A percentile compares a stretch with the other conserved stretches of the same genome.
Evolutionary conservation across 2,888 invertebrate species (phyloP).

Genomic region (Conus canariensis): DNA sequence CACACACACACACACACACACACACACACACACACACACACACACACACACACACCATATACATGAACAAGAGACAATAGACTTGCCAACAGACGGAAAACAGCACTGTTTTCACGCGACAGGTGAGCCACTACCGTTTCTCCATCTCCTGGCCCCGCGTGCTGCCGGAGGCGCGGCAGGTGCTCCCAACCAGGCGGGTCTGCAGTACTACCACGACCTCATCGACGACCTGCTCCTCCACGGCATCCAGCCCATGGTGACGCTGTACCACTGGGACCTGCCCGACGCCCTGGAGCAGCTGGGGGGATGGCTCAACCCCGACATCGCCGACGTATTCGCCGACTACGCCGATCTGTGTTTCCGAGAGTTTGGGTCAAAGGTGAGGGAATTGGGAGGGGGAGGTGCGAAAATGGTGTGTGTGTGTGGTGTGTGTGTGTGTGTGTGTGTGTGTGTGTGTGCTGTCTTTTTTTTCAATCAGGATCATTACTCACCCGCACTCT

Average conservation of each 20-base stretch:
- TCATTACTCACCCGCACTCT: too few relatives aligned
- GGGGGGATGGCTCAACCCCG: conserved; percentile 76
- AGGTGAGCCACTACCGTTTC: conserved; percentile 79
- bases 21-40: too few relatives aligned
- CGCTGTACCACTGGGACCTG: conserved; percentile 80
- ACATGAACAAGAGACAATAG: too few relatives aligned
- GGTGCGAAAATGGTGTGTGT: not conserved
- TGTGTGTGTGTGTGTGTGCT: not conserved
- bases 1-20: too few relatives aligned
- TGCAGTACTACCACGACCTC: conserved; percentile 86
- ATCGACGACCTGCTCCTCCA: conserved; percentile 84
- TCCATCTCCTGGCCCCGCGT: conserved; percentile 87
- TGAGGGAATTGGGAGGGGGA: conserved; percentile 40
- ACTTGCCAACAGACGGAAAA: too few relatives aligned
- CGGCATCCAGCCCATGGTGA: conserved; percentile 82
- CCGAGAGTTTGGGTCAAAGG: conserved; percentile 74
- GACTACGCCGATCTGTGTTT: conserved; percentile 77
- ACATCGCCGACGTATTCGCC: conserved; percentile 83
- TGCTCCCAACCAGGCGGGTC: conserved; percentile 81
- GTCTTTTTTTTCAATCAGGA: too few relatives aligned
- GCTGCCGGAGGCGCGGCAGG: conserved; percentile 82
- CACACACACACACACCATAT: too few relatives aligned
- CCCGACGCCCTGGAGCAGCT: conserved; percentile 74
- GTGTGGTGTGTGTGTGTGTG: conserved; percentile 62
- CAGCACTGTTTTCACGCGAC: conserved; percentile 67